These are phyloP conservation scores for Dryocosmus kuriphilus DNA, from an alignment of 2,888 invertebrate genomes.

Conservation along the genomic window DNA sequence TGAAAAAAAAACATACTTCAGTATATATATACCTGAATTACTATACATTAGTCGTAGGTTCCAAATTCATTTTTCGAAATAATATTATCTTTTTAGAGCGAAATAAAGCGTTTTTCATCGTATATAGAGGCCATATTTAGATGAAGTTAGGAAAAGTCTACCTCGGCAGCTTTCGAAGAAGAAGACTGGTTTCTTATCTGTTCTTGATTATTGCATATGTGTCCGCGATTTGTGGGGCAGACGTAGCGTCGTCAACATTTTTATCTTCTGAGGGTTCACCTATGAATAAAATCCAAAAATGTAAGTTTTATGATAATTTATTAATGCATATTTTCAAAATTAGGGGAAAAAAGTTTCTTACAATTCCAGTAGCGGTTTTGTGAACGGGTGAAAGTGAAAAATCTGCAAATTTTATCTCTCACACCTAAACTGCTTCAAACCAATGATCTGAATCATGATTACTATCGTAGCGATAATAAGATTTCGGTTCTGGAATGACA, in stretches of 20 bases:
- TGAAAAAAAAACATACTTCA: no score
- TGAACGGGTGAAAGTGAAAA: conserved; percentile 97
- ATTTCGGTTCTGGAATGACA: conserved; percentile 86
- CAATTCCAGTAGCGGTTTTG: conserved; percentile 91
- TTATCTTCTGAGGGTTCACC: conserved; percentile 96
- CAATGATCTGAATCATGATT: conserved; percentile 91
- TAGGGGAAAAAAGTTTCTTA: conserved; percentile 74
- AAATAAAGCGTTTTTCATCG: no score
- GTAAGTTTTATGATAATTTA: neutral
- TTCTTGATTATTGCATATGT: conserved; percentile 96
- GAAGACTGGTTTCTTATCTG: conserved; percentile 86
- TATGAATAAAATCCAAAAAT: conserved; percentile 66
- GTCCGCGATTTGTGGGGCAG: conserved; percentile 91
- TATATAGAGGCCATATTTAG: no score
- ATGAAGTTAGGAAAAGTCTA: conserved; percentile 83
- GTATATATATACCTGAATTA: no score
- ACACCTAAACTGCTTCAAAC: conserved; percentile 92
- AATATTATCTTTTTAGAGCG: no score
- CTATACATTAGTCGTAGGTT: no score
- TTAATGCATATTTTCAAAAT: neutral
- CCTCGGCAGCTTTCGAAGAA: conserved; percentile 77
- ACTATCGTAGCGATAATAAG: conserved; percentile 89
- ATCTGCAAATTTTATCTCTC: conserved; percentile 99
- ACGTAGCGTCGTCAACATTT: conserved; percentile 93
- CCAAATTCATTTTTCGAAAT: no score